These are phyloP conservation scores for Acheta domesticus DNA, from an alignment of 2,888 invertebrate genomes.

Conservation along the genomic window DNA sequence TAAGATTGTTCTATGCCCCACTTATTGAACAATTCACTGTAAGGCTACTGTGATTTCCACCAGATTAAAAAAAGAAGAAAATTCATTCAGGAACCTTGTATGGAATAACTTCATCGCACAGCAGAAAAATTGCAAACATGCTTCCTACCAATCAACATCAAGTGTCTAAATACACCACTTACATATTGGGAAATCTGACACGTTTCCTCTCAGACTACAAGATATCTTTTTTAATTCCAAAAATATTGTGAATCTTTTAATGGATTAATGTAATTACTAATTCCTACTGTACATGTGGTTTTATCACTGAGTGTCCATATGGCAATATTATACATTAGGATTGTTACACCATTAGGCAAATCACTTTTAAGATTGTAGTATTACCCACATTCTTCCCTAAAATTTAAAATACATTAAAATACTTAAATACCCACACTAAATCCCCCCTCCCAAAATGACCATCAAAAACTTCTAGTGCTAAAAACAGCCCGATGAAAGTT, in stretches of 20 bases:
- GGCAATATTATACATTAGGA: slow-evolving; percentile 28
- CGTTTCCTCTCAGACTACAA: slow-evolving; percentile 18
- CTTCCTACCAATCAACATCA: slow-evolving; percentile 18
- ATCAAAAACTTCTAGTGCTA: slow-evolving; percentile 18
- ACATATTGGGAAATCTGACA: background rate
- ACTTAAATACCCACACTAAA: slow-evolving; percentile 22
- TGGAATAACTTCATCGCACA: background rate
- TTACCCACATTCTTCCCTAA: background rate
- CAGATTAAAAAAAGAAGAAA: background rate
- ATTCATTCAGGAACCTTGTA: slow-evolving; percentile 18
- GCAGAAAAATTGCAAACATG: slow-evolving; percentile 18
- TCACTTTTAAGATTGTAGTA: slow-evolving; percentile 19
- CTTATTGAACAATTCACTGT: background rate
- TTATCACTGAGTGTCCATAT: slow-evolving; percentile 29
- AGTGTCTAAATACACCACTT: slow-evolving; percentile 4
- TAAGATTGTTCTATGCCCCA: background rate
- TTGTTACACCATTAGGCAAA: slow-evolving; percentile 24
- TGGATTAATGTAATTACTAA: slow-evolving; percentile 24
- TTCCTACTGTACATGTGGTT: slow-evolving; percentile 23
- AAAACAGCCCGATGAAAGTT: slow-evolving; percentile 19
- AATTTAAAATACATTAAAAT: slow-evolving; percentile 24
- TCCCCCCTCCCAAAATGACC: background rate
- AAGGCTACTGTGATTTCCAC: background rate
- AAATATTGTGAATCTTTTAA: slow-evolving; percentile 34
- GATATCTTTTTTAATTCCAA: slow-evolving; percentile 32